Evolutionary conservation across 2,113 vertebrate genomes (phyloP).

Genomic region (Bothrops jararaca): DNA sequence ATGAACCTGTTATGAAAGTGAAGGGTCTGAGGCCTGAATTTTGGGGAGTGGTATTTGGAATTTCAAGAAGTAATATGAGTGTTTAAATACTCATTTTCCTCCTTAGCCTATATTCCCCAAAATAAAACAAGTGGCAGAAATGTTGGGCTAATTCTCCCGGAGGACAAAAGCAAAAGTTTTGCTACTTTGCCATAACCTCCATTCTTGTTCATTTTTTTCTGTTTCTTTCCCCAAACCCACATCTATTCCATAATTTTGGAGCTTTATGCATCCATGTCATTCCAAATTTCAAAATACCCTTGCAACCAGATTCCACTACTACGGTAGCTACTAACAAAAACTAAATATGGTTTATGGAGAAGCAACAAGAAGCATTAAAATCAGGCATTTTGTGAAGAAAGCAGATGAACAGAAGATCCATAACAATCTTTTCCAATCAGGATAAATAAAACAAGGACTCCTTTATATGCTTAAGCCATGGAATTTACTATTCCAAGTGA

Average conservation of each 20-base stretch:
- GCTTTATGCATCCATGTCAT: neutral
- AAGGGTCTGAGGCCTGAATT: neutral
- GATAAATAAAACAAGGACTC: neutral
- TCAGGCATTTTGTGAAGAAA: neutral
- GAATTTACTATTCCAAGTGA: neutral
- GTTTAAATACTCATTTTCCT: neutral
- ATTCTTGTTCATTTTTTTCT: neutral
- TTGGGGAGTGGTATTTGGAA: neutral
- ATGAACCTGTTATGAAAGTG: neutral
- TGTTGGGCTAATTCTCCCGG: neutral
- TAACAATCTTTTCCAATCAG: neutral
- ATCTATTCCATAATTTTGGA: neutral
- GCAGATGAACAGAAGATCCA: neutral
- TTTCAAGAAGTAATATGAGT: neutral
- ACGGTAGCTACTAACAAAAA: neutral
- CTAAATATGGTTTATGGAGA: neutral
- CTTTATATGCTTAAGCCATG: neutral
- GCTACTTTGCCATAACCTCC: neutral
- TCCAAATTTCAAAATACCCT: neutral
- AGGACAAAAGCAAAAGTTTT: neutral
- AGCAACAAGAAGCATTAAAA: neutral
- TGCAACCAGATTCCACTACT: neutral
- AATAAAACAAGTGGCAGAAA: neutral
- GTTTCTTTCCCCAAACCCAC: neutral
- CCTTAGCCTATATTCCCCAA: neutral